A percentile compares a stretch with the other conserved stretches of the same genome.
Evolutionary conservation across 2,113 vertebrate genomes (phyloP).

Genomic region (Amblyornis subalaris): DNA sequence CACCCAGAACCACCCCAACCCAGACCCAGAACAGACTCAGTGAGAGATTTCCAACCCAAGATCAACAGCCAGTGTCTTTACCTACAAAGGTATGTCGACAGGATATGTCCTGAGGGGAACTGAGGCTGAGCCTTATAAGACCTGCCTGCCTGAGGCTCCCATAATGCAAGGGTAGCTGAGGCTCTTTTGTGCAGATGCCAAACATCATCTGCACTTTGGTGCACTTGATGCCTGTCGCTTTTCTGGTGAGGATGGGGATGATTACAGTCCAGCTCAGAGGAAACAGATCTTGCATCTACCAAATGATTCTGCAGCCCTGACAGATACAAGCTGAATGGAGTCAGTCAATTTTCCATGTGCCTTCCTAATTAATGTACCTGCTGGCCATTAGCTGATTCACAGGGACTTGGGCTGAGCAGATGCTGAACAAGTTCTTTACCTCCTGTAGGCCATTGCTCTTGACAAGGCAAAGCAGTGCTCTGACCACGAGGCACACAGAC

Average conservation of each 20-base stretch:
- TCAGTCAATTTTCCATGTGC: not conserved
- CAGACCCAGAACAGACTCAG: not conserved
- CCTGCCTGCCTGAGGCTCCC: not conserved
- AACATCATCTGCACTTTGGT: not conserved
- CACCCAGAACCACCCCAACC: not conserved
- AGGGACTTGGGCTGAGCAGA: not conserved
- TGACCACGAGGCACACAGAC: not conserved
- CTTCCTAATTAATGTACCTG: not conserved
- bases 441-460: not conserved
- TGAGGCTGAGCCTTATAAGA: not conserved
- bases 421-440: not conserved
- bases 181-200: not conserved
- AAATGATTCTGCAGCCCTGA: not conserved
- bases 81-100: not conserved
- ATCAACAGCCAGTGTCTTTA: not conserved
- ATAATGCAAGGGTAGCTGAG: not conserved
- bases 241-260: not conserved
- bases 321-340: not conserved
- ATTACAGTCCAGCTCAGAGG: not conserved
- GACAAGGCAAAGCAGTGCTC: not conserved
- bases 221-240: not conserved
- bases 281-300: not conserved
- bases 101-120: not conserved
- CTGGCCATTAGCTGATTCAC: not conserved
- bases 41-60: not conserved